Conservation (phyloP, 2,888 invertebrate species). For the Drosophila algonquin region DNA sequence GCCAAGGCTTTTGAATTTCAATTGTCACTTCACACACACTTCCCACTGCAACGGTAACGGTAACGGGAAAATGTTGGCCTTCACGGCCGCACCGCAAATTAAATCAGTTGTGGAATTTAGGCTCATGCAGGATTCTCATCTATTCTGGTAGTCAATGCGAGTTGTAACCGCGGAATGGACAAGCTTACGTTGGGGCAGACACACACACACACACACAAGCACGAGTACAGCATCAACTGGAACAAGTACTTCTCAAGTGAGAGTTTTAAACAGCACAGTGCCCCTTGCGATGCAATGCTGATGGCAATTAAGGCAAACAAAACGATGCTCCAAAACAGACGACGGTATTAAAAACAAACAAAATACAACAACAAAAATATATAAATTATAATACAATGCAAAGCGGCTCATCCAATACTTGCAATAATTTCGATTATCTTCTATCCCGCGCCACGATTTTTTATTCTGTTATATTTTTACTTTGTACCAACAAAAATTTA, state of each 20-base stretch:
- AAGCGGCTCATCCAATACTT: conserved; percentile 29
- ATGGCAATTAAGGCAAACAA: conserved; percentile 43
- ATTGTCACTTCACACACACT: conserved; percentile 14
- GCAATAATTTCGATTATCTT: conserved; percentile 38
- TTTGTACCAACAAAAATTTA: conserved; percentile 76
- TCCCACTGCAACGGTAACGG: neutral
- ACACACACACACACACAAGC: conserved; percentile 10
- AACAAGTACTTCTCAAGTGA: conserved; percentile 20
- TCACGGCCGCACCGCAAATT: neutral
- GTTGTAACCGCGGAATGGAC: neutral
- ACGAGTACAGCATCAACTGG: conserved; percentile 25
- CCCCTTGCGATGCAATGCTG: conserved; percentile 28
- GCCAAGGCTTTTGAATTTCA: conserved; percentile 36
- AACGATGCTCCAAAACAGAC: conserved; percentile 10
- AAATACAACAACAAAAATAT: conserved; percentile 11
- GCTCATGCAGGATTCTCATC: neutral
- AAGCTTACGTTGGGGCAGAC: conserved; percentile 4
- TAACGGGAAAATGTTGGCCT: neutral
- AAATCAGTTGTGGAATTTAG: neutral
- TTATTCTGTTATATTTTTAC: conserved; percentile 73
- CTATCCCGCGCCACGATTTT: conserved; percentile 39
- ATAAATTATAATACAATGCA: conserved; percentile 18
- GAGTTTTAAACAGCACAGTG: conserved; percentile 27
- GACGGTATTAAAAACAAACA: conserved; percentile 11
- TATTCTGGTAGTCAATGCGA: neutral